Conservation (phyloP, 2,797 vertebrate species). For the Sphenodon punctatus region DNA sequence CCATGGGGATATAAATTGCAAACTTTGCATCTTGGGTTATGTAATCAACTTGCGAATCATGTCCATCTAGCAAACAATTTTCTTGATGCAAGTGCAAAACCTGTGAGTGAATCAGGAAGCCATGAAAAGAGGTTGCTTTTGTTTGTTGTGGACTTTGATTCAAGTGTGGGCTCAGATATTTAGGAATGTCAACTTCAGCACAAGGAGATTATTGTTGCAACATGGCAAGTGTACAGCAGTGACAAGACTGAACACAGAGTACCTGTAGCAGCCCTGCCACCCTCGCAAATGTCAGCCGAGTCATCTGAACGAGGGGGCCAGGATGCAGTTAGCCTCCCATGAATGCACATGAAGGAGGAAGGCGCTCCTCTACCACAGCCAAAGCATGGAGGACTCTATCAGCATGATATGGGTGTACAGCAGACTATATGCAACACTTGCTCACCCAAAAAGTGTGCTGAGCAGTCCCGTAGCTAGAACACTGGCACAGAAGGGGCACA, state of each 20-base stretch:
- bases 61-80: too few species aligned
- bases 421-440: background rate
- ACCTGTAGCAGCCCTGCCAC: background rate
- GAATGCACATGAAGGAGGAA: background rate
- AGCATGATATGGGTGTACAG: background rate
- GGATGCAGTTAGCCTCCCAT: background rate
- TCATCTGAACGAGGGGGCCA: background rate
- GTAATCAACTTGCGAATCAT: too few species aligned
- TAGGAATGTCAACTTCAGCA: background rate
- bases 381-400: background rate
- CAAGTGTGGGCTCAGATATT: background rate
- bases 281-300: background rate
- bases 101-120: rapidly evolving
- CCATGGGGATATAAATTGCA: too few species aligned
- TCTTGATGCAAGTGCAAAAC: too few species aligned
- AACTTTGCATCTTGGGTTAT: too few species aligned
- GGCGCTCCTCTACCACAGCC: too few species aligned
- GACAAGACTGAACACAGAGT: background rate
- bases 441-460: background rate
- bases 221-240: background rate
- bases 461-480: too few species aligned
- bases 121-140: background rate
- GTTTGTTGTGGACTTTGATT: background rate
- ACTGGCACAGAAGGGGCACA: too few species aligned
- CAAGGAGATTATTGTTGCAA: background rate